Evolutionary conservation across 2,888 invertebrate genomes (phyloP), one percentile per base, ranked within the genome.

Genomic region (Lasioglossum calceatum): DNA sequence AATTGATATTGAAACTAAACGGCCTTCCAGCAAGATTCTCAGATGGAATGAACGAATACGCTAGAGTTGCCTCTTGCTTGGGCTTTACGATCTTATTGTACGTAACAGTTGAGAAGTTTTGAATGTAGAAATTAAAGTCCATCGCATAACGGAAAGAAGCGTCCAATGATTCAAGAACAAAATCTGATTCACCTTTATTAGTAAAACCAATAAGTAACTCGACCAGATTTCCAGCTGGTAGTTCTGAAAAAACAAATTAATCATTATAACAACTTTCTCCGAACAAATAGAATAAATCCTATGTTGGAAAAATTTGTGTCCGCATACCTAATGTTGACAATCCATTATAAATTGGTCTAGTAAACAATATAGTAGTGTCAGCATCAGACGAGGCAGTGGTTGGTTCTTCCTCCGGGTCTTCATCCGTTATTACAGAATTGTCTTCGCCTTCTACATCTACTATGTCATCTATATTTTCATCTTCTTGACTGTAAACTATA

Each of bases 111-210:
- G 99, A 98, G 96, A 99, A 99, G 96, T 99, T 99, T 96, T 99
- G 99, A 91, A 99, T 99, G 96, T 98, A 98, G 96, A 98, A 99
- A 91, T 98, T 98, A 96, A 98, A 99, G 96, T 99, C 99, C 98
- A 99, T 98, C 14, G 99, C 99, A 95, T 99, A 99, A 92, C 99
- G 97, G 97, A 99, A 99, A 0, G 99, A 99, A 0, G 99, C 99
- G 93, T 99, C 99, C 94, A 99, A 96, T 10, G 98, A 97, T 94
- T 99, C 99, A 39, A 99, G 97, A 42, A 98, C 95, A 94, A 99
- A 99, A 91, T 99, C 98, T 91, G 98, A 97, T 84, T 97, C 96
- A 75, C 99, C 99, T 94, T 98, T 98, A 96, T 99, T 99, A 80
- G 97, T 97, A 96, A 99, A 99, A 39, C 99, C 99, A 87, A 99